Conservation (phyloP, 1,140 invertebrate genomes). For the Apis cerana region DNA sequence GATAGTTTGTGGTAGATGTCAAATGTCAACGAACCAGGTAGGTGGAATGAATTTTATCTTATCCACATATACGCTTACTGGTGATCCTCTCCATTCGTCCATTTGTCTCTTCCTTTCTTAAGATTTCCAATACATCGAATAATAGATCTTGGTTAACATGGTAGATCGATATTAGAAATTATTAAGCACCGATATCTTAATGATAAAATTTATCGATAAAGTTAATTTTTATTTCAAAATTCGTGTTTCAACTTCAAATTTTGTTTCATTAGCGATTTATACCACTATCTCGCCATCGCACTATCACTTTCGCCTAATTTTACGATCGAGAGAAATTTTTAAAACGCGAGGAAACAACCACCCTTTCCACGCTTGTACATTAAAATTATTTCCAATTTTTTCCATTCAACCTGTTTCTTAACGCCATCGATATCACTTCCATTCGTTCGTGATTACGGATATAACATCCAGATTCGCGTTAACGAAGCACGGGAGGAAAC, state of each 20-base stretch:
- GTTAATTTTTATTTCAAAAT: too few relatives aligned
- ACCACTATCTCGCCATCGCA: too few relatives aligned
- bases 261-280: too few relatives aligned
- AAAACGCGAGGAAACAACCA: background rate
- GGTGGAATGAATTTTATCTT: constrained; percentile 55
- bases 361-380: background rate
- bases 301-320: too few relatives aligned
- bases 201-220: too few relatives aligned
- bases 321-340: background rate
- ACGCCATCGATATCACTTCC: constrained; percentile 2
- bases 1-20: constrained; percentile 38
- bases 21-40: constrained; percentile 60
- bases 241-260: too few relatives aligned
- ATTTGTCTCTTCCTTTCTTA: background rate
- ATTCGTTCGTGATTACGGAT: too few relatives aligned
- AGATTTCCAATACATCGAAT: background rate
- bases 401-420: background rate
- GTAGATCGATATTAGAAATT: background rate
- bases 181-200: background rate
- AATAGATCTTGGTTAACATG: too few relatives aligned
- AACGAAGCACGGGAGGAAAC: background rate
- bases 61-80: constrained; percentile 51
- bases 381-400: constrained; percentile 14
- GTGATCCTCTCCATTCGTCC: constrained; percentile 28
- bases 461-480: background rate